Evolutionary conservation across 2,113 vertebrate species (phyloP).

Genomic region (Dipodomys spectabilis): DNA sequence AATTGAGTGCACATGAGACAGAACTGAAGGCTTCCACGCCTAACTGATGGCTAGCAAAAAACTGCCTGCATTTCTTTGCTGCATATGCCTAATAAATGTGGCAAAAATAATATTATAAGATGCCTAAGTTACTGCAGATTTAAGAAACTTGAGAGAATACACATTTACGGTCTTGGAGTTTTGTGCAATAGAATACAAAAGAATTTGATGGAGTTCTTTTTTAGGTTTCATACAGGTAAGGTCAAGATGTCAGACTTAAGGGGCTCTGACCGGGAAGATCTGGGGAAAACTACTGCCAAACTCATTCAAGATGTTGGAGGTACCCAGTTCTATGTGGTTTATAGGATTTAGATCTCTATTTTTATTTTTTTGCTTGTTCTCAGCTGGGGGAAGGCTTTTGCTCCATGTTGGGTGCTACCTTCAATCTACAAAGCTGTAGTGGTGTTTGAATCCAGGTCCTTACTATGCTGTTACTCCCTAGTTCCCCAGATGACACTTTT

Average conservation of each 20-base stretch:
- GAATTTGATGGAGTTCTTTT: background rate
- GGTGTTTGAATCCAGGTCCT: background rate
- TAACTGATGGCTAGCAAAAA: background rate
- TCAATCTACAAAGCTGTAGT: background rate
- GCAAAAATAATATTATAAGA: background rate
- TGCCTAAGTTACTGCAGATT: background rate
- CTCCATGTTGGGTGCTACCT: background rate
- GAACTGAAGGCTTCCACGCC: background rate
- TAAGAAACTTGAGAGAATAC: background rate
- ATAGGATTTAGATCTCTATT: background rate
- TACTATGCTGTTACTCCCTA: background rate
- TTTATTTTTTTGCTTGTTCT: background rate
- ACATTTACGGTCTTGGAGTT: background rate
- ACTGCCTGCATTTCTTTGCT: background rate
- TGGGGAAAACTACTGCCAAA: background rate
- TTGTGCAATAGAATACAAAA: background rate
- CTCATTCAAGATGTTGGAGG: background rate
- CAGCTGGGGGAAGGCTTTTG: background rate
- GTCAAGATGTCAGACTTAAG: background rate
- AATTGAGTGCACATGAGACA: background rate
- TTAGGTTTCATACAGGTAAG: slow-evolving; percentile 1
- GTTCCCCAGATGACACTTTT: background rate
- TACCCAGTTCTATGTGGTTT: background rate
- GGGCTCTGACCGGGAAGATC: background rate
- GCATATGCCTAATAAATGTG: background rate